phyloP scores from a whole-genome alignment of 2,113 vertebrate genomes.

The Cricetomys ansorgei region DNA sequence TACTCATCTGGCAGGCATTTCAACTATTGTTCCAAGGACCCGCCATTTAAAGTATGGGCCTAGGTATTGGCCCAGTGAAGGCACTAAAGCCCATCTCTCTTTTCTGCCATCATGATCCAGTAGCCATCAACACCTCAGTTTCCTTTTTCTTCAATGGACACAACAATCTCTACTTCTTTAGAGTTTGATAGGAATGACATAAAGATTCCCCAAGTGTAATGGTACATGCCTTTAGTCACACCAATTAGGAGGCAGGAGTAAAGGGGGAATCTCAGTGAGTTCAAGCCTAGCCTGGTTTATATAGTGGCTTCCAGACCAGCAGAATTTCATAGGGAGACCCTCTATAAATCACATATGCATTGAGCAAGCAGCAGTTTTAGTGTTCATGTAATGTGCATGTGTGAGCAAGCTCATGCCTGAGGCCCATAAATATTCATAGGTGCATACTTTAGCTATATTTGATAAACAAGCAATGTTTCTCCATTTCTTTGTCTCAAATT shows the following conservation, averaged over 20 bases:
- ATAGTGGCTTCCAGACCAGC: neutral
- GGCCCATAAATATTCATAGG: rapidly evolving
- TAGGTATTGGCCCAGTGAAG: too few relatives aligned
- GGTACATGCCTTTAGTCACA: neutral
- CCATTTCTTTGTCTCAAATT: neutral
- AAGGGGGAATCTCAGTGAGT: neutral
- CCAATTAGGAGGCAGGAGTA: neutral
- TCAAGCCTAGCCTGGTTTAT: neutral
- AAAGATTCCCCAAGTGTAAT: neutral
- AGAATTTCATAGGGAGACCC: neutral
- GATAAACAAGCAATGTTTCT: too few relatives aligned
- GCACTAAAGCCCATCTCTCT: too few relatives aligned
- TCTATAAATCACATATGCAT: neutral
- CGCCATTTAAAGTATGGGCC: too few relatives aligned
- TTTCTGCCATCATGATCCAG: too few relatives aligned
- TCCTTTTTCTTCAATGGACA: neutral
- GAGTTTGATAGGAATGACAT: neutral
- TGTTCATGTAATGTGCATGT: neutral
- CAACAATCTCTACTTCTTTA: neutral
- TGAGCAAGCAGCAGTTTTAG: too few relatives aligned
- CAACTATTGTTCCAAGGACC: too few relatives aligned
- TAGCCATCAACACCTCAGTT: too few relatives aligned
- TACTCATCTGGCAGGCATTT: too few relatives aligned
- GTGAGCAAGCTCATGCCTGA: neutral
- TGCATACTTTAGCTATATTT: neutral